Evolutionary conservation across 2,888 invertebrate species (phyloP).

Genomic region (Pristionchus arcanus): DNA sequence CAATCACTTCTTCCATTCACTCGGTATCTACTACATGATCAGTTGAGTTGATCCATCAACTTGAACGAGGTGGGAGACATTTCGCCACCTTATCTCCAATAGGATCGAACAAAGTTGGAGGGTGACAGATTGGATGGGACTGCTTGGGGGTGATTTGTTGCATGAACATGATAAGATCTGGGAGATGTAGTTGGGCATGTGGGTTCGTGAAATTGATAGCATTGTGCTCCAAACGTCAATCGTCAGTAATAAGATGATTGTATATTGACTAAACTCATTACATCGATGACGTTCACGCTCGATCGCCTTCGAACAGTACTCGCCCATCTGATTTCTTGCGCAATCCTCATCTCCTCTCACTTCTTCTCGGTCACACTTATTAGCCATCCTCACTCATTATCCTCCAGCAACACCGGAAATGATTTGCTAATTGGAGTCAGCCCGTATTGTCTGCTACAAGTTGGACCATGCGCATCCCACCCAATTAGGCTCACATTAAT

Average conservation of each 20-base stretch:
- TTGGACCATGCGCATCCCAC: conserved; percentile 22
- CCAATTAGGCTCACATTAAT: conserved; percentile 1
- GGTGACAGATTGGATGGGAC: background rate
- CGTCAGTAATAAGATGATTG: background rate
- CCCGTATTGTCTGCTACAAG: conserved; percentile 42
- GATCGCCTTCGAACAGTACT: conserved; percentile 3
- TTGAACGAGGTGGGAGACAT: conserved; percentile 16
- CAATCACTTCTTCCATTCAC: background rate
- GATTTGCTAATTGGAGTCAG: conserved; percentile 41
- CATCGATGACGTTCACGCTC: background rate
- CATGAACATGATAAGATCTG: background rate
- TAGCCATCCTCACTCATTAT: background rate
- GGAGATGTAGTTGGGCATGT: background rate
- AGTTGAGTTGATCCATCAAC: conserved; percentile 32
- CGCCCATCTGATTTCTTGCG: background rate
- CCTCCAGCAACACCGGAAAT: conserved; percentile 19
- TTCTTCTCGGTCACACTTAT: background rate
- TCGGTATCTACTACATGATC: conserved; percentile 34
- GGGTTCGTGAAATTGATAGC: background rate
- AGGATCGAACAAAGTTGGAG: conserved; percentile 27
- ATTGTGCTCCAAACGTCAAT: too few relatives aligned
- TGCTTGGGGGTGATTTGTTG: background rate
- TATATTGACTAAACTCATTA: background rate
- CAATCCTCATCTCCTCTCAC: background rate
- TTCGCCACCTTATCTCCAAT: background rate